These are phyloP conservation scores for Cyphomyrus plagiostoma DNA, from an alignment of 2,113 vertebrate species.

Conservation along the genomic window DNA sequence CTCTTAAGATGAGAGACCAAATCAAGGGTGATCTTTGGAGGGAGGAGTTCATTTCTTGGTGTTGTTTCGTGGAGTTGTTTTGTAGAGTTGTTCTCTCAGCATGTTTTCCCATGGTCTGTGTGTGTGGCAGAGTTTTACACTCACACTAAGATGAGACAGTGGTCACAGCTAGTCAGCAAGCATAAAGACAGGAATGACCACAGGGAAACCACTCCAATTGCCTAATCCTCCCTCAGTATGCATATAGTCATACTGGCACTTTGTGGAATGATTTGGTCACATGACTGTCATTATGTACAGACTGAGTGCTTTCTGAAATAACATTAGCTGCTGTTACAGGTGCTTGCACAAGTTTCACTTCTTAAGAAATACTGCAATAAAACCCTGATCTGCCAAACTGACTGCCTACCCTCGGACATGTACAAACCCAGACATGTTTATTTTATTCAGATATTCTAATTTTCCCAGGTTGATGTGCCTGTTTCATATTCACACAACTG, in stretches of 20 bases:
- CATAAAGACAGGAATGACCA: not conserved
- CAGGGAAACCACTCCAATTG: not conserved
- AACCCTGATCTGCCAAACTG: not conserved
- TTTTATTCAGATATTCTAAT: not conserved
- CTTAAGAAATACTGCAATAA: not conserved
- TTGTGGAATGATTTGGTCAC: not conserved
- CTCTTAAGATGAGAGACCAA: not conserved
- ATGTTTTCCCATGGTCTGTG: not conserved
- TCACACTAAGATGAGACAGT: not conserved
- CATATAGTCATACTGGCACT: not conserved
- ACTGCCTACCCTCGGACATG: not conserved
- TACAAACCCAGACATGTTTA: not conserved
- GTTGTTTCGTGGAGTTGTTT: not conserved
- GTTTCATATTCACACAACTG: not conserved
- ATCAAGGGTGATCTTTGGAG: not conserved
- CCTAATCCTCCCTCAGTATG: not conserved
- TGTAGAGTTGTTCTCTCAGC: not conserved
- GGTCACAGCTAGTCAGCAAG: not conserved
- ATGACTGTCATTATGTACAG: not conserved
- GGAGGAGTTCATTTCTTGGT: not conserved
- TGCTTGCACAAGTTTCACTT: not conserved
- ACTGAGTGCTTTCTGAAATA: not conserved
- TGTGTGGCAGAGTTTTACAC: not conserved
- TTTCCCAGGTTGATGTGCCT: not conserved
- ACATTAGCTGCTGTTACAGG: not conserved